These are phyloP conservation scores for Eucera pruinosa DNA, from an alignment of 2,888 invertebrate species.

Conservation along the genomic window DNA sequence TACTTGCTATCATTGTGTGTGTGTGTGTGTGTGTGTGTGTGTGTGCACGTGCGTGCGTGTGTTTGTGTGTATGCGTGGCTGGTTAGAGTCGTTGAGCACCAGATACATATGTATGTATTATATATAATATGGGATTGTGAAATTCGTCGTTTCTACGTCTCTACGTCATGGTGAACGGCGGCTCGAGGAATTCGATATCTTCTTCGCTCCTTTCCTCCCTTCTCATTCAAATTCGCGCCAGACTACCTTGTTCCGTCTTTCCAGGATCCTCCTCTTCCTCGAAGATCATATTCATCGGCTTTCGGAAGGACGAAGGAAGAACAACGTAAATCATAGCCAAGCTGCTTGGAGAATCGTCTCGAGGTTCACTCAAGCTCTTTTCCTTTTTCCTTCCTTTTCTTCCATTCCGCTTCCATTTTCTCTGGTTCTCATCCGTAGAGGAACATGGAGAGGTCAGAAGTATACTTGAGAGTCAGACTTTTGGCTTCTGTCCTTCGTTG, in stretches of 20 bases:
- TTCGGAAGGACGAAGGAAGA: slow-evolving; percentile 60
- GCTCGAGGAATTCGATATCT: slow-evolving; percentile 61
- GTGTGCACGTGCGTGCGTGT: no score
- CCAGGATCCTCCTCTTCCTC: not conserved
- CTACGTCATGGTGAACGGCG: slow-evolving; percentile 45
- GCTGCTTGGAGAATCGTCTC: slow-evolving; percentile 53
- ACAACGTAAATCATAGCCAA: slow-evolving; percentile 61
- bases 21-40: no score
- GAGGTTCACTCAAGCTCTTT: slow-evolving; percentile 34
- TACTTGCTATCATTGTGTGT: slow-evolving; percentile 45
- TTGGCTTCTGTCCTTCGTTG: not conserved
- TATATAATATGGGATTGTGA: slow-evolving; percentile 19
- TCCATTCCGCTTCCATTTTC: not conserved
- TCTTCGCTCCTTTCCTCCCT: slow-evolving; percentile 12
- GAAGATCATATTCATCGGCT: slow-evolving; percentile 27
- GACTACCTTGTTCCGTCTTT: not conserved
- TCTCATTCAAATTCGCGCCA: not conserved
- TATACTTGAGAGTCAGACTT: not conserved
- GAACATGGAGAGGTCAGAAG: not conserved
- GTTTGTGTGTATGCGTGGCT: no score
- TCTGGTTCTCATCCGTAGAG: not conserved
- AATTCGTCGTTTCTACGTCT: slow-evolving; percentile 48
- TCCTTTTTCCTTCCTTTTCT: not conserved
- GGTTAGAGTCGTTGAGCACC: slow-evolving; percentile 51
- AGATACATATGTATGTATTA: slow-evolving; percentile 20